Base-by-base conservation (phyloP, 2,888 invertebrate genomes). In the Acrobasis suavella region DNA sequence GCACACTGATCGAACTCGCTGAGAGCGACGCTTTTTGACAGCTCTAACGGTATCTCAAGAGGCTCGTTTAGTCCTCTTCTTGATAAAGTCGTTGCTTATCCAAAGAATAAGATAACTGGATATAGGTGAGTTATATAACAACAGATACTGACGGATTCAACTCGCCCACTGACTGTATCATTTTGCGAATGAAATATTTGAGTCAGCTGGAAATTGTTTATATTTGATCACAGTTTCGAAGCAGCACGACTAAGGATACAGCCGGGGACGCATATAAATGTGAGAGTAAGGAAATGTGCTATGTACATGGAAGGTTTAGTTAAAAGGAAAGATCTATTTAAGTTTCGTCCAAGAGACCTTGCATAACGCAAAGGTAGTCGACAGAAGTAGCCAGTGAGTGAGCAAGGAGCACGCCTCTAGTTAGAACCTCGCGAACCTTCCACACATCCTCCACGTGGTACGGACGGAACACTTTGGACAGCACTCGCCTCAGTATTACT, bases 301-400 rank as follows among this genome's bases (percentile, higher is more conserved):
- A 2, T 39, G 16, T 15, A 9, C 16, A n/a, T 52, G 14, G 9
- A 52, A 7, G 46, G n/a, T 7, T 60, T 5, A 42, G 15, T 17
- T 52, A 12, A 14, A 32, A 9, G n/a, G 12, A 39, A 52, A 10
- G 16, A 14, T 52, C 72, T 71, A n/a, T n/a, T n/a, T n/a, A 86
- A 12, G 80, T 67, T 64, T 91, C 91, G 50, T 92, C 91, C 5
- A 92, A 80, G 1, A 92, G 74, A 1, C 90, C 87, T 67, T 91
- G 92, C 89, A 92, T 91, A 58, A 92, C 91, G 64, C 89, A 90
- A 8, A 92, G 78, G 67, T 92, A 92, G 73, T 92, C 92, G 3
- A 92, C 83, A 9, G 92, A 91, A 5, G 92, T 92, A 32, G 92
- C 91, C 5, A 92, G 78, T 0, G 92, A 92, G 73, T 92, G 91